Conservation (phyloP, 1,140 invertebrate species). For the Diabrotica virgifera region DNA sequence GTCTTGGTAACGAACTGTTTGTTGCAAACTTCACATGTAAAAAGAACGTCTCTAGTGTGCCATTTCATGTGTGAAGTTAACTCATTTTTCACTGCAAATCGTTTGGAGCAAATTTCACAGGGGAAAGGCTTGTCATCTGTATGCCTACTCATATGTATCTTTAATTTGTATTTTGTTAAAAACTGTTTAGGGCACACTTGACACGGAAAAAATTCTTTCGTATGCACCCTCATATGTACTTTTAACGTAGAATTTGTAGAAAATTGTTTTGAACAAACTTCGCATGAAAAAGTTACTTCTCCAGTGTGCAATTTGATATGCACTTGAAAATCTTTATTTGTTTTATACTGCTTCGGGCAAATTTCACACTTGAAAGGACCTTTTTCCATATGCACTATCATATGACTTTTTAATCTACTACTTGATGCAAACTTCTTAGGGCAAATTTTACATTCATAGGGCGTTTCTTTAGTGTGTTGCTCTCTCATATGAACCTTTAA, state of each 20-base stretch:
- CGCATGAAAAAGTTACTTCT: constrained; percentile 51
- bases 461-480: too few species aligned
- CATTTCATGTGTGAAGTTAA: too few species aligned
- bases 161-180: too few species aligned
- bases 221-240: not conserved
- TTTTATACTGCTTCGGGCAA: not conserved
- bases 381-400: too few species aligned
- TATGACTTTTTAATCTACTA: not conserved
- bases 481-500: not conserved
- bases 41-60: too few species aligned
- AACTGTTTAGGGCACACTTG: not conserved
- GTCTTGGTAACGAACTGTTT: constrained; percentile 46
- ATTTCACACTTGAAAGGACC: not conserved
- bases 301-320: constrained; percentile 59
- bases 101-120: constrained; percentile 18
- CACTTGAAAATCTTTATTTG: constrained; percentile 52
- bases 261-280: constrained; percentile 52
- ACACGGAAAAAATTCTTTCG: not conserved
- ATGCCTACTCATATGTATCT: not conserved
- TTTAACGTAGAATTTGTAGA: constrained; percentile 46
- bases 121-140: not conserved
- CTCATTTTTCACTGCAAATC: not conserved
- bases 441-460: not conserved
- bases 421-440: not conserved
- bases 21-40: constrained; percentile 50